These are phyloP conservation scores for Sander lucioperca DNA, from an alignment of 2,113 vertebrate species.

Conservation along the genomic window DNA sequence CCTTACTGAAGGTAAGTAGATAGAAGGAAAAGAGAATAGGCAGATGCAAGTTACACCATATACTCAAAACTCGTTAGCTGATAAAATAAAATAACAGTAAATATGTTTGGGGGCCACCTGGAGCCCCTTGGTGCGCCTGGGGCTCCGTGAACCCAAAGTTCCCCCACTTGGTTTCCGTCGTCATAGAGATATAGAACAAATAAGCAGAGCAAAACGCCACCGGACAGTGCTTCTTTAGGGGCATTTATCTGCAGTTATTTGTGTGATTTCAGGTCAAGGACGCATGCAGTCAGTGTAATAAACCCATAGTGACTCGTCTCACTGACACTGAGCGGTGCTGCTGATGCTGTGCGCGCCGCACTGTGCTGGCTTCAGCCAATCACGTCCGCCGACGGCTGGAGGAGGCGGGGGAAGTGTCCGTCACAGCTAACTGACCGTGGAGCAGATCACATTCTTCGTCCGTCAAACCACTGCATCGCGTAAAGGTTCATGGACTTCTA, in stretches of 20 bases:
- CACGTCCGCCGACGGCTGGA: conserved; percentile 20
- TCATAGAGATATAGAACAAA: not conserved
- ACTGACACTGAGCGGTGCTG: conserved; percentile 29
- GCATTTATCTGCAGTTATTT: conserved; percentile 14
- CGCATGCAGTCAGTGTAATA: conserved; percentile 13
- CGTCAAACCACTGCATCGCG: conserved; percentile 59
- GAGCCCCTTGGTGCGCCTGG: not conserved
- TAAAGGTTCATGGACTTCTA: conserved; percentile 59
- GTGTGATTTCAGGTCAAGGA: conserved; percentile 63
- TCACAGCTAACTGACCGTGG: conserved; percentile 43
- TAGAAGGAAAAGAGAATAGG: not conserved
- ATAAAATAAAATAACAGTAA: no score
- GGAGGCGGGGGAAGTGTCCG: conserved; percentile 38
- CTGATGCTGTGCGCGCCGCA: conserved; percentile 67
- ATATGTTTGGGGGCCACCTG: not conserved
- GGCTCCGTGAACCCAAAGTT: not conserved
- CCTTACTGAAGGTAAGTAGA: not conserved
- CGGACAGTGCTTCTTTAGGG: not conserved
- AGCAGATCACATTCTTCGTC: conserved; percentile 63
- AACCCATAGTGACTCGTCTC: conserved; percentile 57
- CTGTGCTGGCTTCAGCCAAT: conserved; percentile 65
- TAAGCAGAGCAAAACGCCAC: not conserved
- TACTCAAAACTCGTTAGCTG: not conserved
- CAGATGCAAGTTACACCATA: not conserved
- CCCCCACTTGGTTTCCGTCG: fast-evolving